Evolutionary conservation across 2,888 invertebrate species (phyloP), one percentile per base, ranked within the genome.

Genomic region (Platycheirus albimanus): DNA sequence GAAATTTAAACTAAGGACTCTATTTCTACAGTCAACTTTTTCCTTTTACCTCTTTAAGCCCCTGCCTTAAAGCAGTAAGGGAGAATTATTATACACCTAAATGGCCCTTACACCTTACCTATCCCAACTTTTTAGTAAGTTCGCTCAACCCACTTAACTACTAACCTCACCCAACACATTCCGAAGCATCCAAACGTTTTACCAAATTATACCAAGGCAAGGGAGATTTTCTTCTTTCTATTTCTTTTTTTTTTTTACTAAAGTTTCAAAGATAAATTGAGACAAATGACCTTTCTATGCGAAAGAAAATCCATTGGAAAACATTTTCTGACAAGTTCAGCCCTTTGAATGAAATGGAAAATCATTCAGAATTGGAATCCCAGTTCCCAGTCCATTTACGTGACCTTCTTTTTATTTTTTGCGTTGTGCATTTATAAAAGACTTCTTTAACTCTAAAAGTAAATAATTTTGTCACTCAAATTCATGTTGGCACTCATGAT

Each of bases 181-280:
- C 24, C 24, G 5, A 24, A 5, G 5, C 5, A 24, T 24, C 5
- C 24, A 24, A 24, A 24, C 36, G 10, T 10, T 11, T 36, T 8
- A 11, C 8, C 36, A 6, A 11, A 3, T 4, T 10, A 8, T 36
- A 36, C 36, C 3, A 36, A 36, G 10, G 3, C 6, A 24, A 24
- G n/a, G n/a, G n/a, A n/a, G n/a, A n/a, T n/a, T n/a, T n/a, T n/a
- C n/a, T n/a, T n/a, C n/a, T n/a, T n/a, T n/a, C 24, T 24, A 24
- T 13, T 24, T 49, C 13, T 2, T 24, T 24, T 49, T 51, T 38
- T 11, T 56, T 56, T 20, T 6, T 10, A 56, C 38, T 10, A 13
- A 38, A 56, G 13, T 56, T 56, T 56, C n/a, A 8, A 56, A 56
- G 56, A 56, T 56, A 56, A 56, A 56, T 56, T 36, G 56, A 56